Conservation (phyloP, 2,113 vertebrate genomes). For the Irena cyanogastra region DNA sequence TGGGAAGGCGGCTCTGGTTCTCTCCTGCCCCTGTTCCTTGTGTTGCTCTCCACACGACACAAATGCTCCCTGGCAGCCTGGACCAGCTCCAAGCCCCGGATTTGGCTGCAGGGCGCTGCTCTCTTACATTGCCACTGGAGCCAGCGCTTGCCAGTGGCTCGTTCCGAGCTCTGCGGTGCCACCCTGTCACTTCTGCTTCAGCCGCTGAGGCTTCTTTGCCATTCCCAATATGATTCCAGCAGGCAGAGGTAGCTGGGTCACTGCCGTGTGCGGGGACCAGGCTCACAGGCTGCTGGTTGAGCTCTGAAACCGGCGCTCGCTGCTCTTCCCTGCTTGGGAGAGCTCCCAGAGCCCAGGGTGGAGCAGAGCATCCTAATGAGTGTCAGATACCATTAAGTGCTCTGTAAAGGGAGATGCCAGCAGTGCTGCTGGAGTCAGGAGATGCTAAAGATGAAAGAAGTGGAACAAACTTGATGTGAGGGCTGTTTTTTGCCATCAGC, state of each 20-base stretch:
- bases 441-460: slow-evolving; percentile 34
- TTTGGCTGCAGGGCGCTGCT: not conserved
- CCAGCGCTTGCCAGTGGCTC: not conserved
- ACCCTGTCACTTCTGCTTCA: slow-evolving; percentile 8
- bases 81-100: not conserved
- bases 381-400: not conserved
- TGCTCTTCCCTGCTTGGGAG: not conserved
- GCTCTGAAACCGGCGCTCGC: not conserved
- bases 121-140: not conserved
- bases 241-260: not conserved
- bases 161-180: not conserved
- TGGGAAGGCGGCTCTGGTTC: not conserved
- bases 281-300: not conserved
- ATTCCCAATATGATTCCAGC: fast-evolving
- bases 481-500: not conserved
- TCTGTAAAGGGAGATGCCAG: not conserved
- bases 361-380: not conserved
- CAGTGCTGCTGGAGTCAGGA: not conserved
- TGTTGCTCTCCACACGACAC: not conserved
- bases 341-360: not conserved
- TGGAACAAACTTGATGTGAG: not conserved
- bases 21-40: not conserved
- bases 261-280: not conserved
- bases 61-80: not conserved
- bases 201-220: not conserved